Conservation (phyloP, 2,888 invertebrate genomes). For the Catocala nupta region DNA sequence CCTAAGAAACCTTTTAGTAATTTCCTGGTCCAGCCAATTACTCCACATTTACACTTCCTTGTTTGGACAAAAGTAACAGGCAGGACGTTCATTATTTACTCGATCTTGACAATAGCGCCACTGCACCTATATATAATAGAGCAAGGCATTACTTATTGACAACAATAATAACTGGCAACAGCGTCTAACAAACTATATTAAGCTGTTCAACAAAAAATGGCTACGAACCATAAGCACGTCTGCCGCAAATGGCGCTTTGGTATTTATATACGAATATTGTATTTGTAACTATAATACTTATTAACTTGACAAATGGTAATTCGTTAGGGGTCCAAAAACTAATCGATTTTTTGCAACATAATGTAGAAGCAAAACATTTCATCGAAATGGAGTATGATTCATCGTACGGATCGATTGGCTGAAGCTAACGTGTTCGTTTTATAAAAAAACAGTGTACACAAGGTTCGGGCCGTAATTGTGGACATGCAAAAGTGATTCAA, state of each 20-base stretch:
- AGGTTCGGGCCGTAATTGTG: slow-evolving; percentile 65
- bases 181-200: slow-evolving; percentile 38
- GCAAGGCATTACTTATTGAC: slow-evolving; percentile 66
- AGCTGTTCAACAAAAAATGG: slow-evolving; percentile 21
- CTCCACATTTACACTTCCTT: slow-evolving; percentile 76
- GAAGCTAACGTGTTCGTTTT: slow-evolving; percentile 67
- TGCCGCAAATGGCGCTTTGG: not conserved
- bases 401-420: slow-evolving; percentile 70
- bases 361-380: slow-evolving; percentile 51
- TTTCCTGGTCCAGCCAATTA: slow-evolving; percentile 71
- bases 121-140: slow-evolving; percentile 53
- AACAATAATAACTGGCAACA: slow-evolving; percentile 47
- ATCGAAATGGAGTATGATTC: slow-evolving; percentile 71
- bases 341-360: slow-evolving; percentile 44
- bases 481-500: slow-evolving; percentile 68
- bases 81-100: slow-evolving; percentile 71
- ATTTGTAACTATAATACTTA: slow-evolving; percentile 12
- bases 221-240: not conserved
- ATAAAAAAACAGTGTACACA: slow-evolving; percentile 70
- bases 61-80: slow-evolving; percentile 66
- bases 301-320: slow-evolving; percentile 19
- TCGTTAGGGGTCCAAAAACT: slow-evolving; percentile 28
- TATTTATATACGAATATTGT: not conserved
- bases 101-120: slow-evolving; percentile 68
- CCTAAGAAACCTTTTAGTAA: slow-evolving; percentile 66